Evolutionary conservation across 2,888 invertebrate genomes (phyloP).

Genomic region (Stratiomys singularior): DNA sequence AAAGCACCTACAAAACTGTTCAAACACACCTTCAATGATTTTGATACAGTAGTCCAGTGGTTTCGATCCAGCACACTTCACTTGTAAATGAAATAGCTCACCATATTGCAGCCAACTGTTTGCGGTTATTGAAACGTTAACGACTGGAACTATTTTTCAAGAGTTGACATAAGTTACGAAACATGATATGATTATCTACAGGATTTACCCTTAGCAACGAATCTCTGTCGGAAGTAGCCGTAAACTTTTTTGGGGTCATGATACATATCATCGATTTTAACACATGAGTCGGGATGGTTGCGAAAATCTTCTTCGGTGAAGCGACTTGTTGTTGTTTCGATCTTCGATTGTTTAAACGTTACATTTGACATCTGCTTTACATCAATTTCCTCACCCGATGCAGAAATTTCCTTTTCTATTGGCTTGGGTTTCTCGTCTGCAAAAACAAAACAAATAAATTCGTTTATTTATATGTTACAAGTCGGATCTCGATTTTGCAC

Average conservation of each 20-base stretch:
- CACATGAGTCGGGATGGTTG: constrained; percentile 68
- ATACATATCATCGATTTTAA: constrained; percentile 71
- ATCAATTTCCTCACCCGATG: constrained; percentile 53
- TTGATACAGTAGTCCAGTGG: constrained; percentile 78
- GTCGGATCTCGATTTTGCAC: too few relatives aligned
- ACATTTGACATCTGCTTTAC: constrained; percentile 52
- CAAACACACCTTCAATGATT: constrained; percentile 69
- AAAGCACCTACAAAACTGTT: neutral
- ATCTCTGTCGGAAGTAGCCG: constrained; percentile 75
- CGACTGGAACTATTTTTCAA: constrained; percentile 80
- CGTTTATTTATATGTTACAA: too few relatives aligned
- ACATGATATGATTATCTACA: too few relatives aligned
- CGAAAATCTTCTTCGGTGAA: constrained; percentile 49
- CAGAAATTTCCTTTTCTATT: constrained; percentile 57
- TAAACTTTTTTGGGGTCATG: constrained; percentile 75
- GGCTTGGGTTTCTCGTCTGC: neutral
- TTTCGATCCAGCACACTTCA: constrained; percentile 79
- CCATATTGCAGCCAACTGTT: constrained; percentile 86
- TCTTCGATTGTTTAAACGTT: neutral
- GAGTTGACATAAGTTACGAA: too few relatives aligned
- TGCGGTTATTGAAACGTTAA: constrained; percentile 76
- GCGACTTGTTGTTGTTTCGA: constrained; percentile 1
- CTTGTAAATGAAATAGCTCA: constrained; percentile 76
- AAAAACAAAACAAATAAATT: neutral
- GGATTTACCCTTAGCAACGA: constrained; percentile 75